Base-by-base conservation (phyloP, 2,113 vertebrate species). In the Semicossyphus pulcher region DNA sequence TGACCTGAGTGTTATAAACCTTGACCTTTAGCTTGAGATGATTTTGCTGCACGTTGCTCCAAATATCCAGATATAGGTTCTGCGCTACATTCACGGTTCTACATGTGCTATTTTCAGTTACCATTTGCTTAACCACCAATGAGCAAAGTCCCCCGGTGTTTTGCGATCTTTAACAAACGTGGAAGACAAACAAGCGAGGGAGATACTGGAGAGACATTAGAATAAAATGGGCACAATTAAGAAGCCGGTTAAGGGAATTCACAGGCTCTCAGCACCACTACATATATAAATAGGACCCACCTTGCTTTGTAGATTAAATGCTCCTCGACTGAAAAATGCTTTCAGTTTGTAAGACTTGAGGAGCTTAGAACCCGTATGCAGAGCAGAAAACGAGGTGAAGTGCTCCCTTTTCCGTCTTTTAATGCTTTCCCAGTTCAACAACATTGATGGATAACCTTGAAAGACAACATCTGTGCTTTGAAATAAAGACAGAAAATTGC, bases 181-280 rank as follows among this genome's bases (percentile, higher is more conserved):
- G 37, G 10, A 29, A 12, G 48, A 32, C 15, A 56, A 36, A 53
- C 25, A 26, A n/a, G 10, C 15, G 21, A 31, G 21, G 20, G n/a
- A 45, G n/a, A 41, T 32, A 31, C 36, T 45, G 20, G 20, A 37
- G 39, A 11, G 60, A 66, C 42, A 41, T 51, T 36, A 36, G 45
- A 66, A 18, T 47, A 20, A 29, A 63, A 57, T 11, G 4, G 11
- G 23, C 23, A 29, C 25, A 49, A 66, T 64, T 51, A 66, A 26
- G 23, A 31, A 16, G 45, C 20, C 1, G 1, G 32, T 15, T 20
- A 0, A 2, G 1, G 48, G 44, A 62, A 9, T 37, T 58, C n/a
- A 26, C 12, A 3, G 37, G 10, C 42, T 51, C 47, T 39, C 32
- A 49, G 8, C 34, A 37, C 8, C 5, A 10, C 15, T 25, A 15